Evolutionary conservation across 2,888 invertebrate genomes (phyloP), one percentile per base, ranked within the genome.

Genomic region (Bembecia ichneumoniformis): DNA sequence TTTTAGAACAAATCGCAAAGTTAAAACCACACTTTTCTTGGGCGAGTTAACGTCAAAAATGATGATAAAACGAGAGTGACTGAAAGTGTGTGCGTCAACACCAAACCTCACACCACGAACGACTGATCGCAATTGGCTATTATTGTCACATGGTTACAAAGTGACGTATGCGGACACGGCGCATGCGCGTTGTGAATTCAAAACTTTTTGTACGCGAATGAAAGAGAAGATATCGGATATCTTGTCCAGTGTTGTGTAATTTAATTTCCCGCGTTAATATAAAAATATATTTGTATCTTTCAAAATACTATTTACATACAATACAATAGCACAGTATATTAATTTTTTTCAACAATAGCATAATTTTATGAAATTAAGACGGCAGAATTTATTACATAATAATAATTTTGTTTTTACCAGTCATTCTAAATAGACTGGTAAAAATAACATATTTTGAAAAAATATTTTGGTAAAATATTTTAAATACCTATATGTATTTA

Each of bases 101-200:
- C 61, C 55, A 61, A 59, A 66, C 67, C 60, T 59, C 76, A 83
- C 79, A 81, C 79, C 54, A 68, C 55, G 53, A 69, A 62, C 63
- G 59, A 69, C 69, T 68, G 63, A 52, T 56, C 54, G 52, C 66
- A 67, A 84, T 84, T 86, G 83, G 83, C 62, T 57, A 55, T 47
- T 35, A 49, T 51, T 53, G 68, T 71, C 78, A 80, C 80, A 75
- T 71, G 74, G 76, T 74, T 57, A 55, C 49, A 48, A 51, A 50
- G 59, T 75, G 78, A 79, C 77, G 78, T 77, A 68, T 57, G 60
- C 70, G 66, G 68, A 74, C 63, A 62, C 62, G 50, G 73, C 75
- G 78, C 81, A 80, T 81, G 82, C 82, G 82, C 74, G 66, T 56
- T 55, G 55, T 58, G 62, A 67, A 68, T 68, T 67, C 52, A 56